Evolutionary conservation across 92 coral and sea anemone species (phyloP).

Genomic region (Anthopleura xanthogrammica): DNA sequence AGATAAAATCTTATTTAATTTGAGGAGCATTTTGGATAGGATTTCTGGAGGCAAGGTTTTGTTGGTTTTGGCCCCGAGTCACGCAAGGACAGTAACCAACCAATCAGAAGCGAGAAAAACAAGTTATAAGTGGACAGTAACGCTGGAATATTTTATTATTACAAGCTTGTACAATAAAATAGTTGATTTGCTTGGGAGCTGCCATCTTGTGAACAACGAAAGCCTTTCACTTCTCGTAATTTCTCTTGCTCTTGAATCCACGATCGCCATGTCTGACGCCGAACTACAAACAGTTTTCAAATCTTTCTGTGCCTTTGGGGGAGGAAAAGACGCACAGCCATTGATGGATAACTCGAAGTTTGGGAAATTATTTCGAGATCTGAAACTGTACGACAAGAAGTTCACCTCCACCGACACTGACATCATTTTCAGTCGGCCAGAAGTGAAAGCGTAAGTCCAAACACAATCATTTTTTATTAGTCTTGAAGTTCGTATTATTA

Average conservation of each 20-base stretch:
- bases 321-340: constrained; percentile 68
- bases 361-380: constrained; percentile 81
- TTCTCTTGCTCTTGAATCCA: not conserved
- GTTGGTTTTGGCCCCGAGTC: constrained; percentile 10
- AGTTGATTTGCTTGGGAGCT: not conserved
- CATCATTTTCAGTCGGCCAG: constrained; percentile 88
- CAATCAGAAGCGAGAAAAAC: constrained; percentile 21
- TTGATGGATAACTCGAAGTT: constrained; percentile 93
- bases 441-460: constrained; percentile 77
- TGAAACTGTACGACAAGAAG: constrained; percentile 76
- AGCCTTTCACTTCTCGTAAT: not conserved
- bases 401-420: constrained; percentile 87
- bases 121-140: not conserved
- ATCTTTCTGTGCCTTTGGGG: constrained; percentile 94
- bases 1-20: not conserved
- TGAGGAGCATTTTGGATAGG: not conserved
- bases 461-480: not conserved
- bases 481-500: not conserved
- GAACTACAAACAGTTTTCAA: constrained; percentile 58
- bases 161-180: not conserved
- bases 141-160: not conserved
- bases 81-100: constrained; percentile 5
- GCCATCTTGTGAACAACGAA: not conserved
- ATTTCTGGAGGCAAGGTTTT: not conserved
- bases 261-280: constrained; percentile 56